Conservation (phyloP, 1,140 invertebrate genomes). For the Dolichoris vasculosae region DNA sequence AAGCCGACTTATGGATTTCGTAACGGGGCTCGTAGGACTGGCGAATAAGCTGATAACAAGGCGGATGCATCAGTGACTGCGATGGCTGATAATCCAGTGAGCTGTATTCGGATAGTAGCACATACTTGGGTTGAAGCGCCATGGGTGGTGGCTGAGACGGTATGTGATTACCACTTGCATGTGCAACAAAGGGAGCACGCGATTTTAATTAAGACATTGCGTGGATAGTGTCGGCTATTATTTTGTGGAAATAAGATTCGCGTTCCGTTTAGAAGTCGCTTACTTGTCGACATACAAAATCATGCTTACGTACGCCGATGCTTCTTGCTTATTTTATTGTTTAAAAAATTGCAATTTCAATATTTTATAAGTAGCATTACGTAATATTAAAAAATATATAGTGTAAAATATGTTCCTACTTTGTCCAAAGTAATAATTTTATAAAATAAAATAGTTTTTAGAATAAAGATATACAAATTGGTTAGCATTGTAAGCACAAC, state of each 20-base stretch:
- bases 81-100: slow-evolving; percentile 77
- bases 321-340: no score
- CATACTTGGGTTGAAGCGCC: slow-evolving; percentile 77
- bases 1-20: slow-evolving; percentile 76
- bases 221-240: not conserved
- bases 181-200: slow-evolving; percentile 40
- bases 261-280: no score
- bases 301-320: no score
- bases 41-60: slow-evolving; percentile 74
- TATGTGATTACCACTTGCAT: slow-evolving; percentile 86
- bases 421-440: not conserved
- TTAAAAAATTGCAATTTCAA: no score
- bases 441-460: not conserved
- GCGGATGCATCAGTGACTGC: slow-evolving; percentile 76
- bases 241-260: not conserved
- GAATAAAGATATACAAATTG: no score
- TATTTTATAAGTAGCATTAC: no score
- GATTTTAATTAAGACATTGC: not conserved
- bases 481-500: no score
- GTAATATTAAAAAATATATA: not conserved
- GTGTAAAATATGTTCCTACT: no score
- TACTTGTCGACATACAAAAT: no score
- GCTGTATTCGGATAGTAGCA: slow-evolving; percentile 79
- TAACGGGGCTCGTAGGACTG: slow-evolving; percentile 72
- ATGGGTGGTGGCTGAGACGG: slow-evolving; percentile 80